phyloP scores from a whole-genome alignment of 2,113 vertebrate genomes.

The Leptodactylus fuscus region DNA sequence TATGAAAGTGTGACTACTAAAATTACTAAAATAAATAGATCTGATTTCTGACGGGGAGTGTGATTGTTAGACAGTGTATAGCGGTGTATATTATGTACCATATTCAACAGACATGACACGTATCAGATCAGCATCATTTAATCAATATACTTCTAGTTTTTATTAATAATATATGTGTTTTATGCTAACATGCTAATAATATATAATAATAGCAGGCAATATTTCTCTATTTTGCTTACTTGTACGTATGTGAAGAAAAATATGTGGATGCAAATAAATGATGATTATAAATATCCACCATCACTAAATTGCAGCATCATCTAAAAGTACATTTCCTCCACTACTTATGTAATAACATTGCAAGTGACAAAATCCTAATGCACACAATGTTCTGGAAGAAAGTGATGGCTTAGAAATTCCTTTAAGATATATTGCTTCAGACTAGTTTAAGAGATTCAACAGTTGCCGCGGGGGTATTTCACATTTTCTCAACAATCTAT shows the following conservation, averaged over 20 bases:
- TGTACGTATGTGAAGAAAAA: too few relatives aligned
- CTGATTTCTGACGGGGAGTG: neutral
- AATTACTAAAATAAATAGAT: slow-evolving; percentile 2
- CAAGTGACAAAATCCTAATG: neutral
- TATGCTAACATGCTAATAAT: too few relatives aligned
- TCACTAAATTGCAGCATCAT: neutral
- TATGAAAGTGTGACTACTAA: neutral
- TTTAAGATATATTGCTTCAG: neutral
- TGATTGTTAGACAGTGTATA: neutral
- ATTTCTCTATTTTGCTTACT: neutral
- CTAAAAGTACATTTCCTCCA: neutral
- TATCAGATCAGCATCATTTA: too few relatives aligned
- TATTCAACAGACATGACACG: neutral
- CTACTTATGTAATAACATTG: neutral
- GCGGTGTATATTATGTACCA: neutral
- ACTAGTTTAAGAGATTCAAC: neutral
- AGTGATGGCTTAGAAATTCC: neutral
- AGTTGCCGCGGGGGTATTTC: neutral
- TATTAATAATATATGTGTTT: neutral
- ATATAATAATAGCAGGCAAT: neutral
- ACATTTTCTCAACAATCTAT: neutral
- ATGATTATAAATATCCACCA: neutral
- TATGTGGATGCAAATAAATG: neutral
- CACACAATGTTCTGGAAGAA: neutral
- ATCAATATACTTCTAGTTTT: neutral